phyloP scores from a whole-genome alignment of 2,888 invertebrate species.

The Andricus quercusramuli region DNA sequence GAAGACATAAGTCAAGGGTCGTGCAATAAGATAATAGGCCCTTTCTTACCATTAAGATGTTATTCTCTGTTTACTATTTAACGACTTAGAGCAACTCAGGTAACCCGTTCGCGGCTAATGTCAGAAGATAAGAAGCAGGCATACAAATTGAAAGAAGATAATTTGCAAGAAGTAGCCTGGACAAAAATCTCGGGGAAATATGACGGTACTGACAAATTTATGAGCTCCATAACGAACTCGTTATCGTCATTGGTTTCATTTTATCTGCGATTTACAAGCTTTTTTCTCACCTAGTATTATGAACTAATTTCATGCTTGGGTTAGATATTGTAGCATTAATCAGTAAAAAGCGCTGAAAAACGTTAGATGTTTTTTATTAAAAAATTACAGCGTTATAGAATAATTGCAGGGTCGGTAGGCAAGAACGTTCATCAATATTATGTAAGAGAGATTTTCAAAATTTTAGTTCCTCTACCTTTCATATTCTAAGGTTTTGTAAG shows the following conservation, averaged over 20 bases:
- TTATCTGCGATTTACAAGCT: constrained; percentile 24
- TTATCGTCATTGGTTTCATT: constrained; percentile 42
- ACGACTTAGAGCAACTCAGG: constrained; percentile 53
- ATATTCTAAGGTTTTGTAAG: no score
- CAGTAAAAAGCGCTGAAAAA: neutral
- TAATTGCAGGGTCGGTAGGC: no score
- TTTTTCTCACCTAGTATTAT: constrained; percentile 9
- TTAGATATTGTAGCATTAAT: neutral
- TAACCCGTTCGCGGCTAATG: neutral
- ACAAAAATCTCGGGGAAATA: constrained; percentile 53
- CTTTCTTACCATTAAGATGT: constrained; percentile 56
- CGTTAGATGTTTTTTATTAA: neutral
- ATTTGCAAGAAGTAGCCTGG: constrained; percentile 57
- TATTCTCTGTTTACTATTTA: constrained; percentile 62
- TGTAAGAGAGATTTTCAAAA: no score
- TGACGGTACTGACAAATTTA: constrained; percentile 66
- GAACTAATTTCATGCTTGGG: neutral
- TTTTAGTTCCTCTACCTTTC: no score
- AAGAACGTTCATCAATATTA: no score
- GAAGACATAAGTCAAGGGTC: constrained; percentile 22
- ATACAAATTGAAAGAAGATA: constrained; percentile 67
- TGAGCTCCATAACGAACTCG: constrained; percentile 61
- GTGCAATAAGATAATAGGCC: constrained; percentile 44
- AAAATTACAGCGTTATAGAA: neutral
- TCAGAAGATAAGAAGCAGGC: constrained; percentile 57